Conservation (phyloP, 2,113 vertebrate genomes). For the Thermophis baileyi region DNA sequence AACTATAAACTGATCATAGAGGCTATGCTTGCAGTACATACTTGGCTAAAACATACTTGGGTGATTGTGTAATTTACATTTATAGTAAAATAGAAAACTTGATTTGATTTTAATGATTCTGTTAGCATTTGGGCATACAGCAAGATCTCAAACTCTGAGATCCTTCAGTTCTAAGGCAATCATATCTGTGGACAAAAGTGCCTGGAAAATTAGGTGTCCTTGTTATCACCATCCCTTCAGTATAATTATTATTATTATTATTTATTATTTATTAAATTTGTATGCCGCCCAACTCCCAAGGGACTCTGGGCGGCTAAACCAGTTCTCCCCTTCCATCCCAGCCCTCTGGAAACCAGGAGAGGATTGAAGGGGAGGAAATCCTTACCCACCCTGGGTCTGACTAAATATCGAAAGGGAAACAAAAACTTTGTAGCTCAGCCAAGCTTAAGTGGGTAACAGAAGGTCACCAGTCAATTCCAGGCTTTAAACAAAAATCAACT, state of each 20-base stretch:
- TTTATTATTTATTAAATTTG: no score
- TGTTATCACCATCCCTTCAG: background rate
- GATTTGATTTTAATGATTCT: background rate
- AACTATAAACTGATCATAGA: background rate
- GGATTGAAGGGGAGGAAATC: background rate
- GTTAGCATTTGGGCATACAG: background rate
- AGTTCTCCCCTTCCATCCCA: background rate
- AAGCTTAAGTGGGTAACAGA: background rate
- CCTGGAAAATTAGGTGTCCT: background rate
- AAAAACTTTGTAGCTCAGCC: background rate
- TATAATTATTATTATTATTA: no score
- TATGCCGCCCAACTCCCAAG: no score
- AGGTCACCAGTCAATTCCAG: background rate
- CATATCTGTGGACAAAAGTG: background rate
- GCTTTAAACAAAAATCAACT: background rate
- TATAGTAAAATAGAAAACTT: background rate
- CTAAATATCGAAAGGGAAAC: background rate
- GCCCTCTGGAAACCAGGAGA: background rate
- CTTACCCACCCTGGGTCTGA: background rate
- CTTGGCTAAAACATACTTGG: background rate
- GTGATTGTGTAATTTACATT: background rate
- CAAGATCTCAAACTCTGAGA: background rate
- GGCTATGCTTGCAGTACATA: background rate
- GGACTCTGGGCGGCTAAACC: no score
- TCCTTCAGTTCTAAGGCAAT: background rate